Evolutionary conservation across 2,888 invertebrate species (phyloP), one percentile per base, ranked within the genome.

Genomic region (Thereva nobilitata): DNA sequence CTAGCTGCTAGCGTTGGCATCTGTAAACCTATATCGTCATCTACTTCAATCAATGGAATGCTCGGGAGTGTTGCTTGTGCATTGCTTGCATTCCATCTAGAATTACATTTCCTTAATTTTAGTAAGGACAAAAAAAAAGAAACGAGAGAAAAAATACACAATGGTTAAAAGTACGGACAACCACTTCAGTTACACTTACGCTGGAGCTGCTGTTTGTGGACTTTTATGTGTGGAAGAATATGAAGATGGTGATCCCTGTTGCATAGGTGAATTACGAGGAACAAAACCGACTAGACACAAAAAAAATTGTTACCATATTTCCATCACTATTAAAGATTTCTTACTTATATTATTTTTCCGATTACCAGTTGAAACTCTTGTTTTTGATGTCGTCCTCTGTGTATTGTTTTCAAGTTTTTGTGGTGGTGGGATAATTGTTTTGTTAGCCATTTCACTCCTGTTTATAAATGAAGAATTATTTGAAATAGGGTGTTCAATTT

Each of bases 21-120:
- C 68, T 49, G 72, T 71, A 71, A 68, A 67, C 76, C 75, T 66
- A 70, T 68, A 72, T 78, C 81, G 73, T 89, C 89, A 76, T 89
- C 89, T 68, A 88, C 80, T 52, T 89, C 88, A 71, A 91, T 89
- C 87, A 90, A 87, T 5, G 91, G 91, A 71, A 89, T 83, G 73
- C 88, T 91, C 72, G 90, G 91, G 71, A 89, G 82, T 6, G 89
- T 87, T 72, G 89, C 88, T 78, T 86, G 87, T 54, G 86, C 84
- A 72, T 86, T 86, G 71, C 85, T 86, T 65, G 82, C 83, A 72
- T 87, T 86, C 84, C 87, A 87, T 70, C 88, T 89, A 44, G 59
- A 59, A 59, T 45, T 59, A 49, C 59, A 47, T 59, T 47, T 59
- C 59, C 59, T 59, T 59, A n/a, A 41, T 41, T 59, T 47, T 47